Conservation (phyloP, 2,113 vertebrate genomes). For the Taurulus bubalis region DNA sequence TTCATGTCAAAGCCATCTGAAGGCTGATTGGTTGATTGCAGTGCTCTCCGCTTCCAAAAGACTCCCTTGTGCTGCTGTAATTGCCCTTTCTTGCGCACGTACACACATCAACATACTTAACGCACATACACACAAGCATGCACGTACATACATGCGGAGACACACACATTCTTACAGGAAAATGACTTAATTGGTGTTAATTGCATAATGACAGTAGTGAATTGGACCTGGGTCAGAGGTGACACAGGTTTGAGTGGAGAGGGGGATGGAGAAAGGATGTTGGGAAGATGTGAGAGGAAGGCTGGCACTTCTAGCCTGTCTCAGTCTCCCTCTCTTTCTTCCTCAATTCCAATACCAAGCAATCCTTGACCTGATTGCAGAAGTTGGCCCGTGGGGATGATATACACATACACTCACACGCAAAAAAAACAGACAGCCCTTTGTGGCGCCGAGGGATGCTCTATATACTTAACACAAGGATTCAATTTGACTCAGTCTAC, state of each 20-base stretch:
- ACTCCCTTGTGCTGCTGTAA: slow-evolving; percentile 88
- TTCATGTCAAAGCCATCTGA: slow-evolving; percentile 91
- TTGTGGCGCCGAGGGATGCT: slow-evolving; percentile 86
- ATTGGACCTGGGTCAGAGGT: slow-evolving; percentile 91
- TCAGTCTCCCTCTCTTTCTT: slow-evolving; percentile 42
- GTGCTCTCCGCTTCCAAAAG: slow-evolving; percentile 91
- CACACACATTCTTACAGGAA: slow-evolving; percentile 86
- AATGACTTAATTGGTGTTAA: slow-evolving; percentile 99
- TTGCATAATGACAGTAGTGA: slow-evolving; percentile 95
- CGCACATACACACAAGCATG: slow-evolving; percentile 18
- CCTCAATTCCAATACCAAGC: slow-evolving; percentile 77
- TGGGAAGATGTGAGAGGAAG: slow-evolving; percentile 66
- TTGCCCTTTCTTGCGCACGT: slow-evolving; percentile 84
- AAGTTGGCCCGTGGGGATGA: slow-evolving; percentile 73
- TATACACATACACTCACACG: slow-evolving; percentile 63
- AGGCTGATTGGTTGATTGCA: slow-evolving; percentile 89
- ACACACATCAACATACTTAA: slow-evolving; percentile 62
- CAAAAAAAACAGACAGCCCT: slow-evolving; percentile 83
- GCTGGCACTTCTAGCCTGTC: slow-evolving; percentile 37
- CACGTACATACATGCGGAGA: slow-evolving; percentile 35
- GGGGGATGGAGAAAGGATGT: slow-evolving; percentile 74
- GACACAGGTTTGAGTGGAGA: slow-evolving; percentile 84
- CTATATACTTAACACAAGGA: slow-evolving; percentile 83
- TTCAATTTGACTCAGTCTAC: slow-evolving; percentile 84
- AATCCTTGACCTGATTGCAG: slow-evolving; percentile 88